These are phyloP conservation scores for Parus major DNA, from an alignment of 2,113 vertebrate species.

Conservation along the genomic window DNA sequence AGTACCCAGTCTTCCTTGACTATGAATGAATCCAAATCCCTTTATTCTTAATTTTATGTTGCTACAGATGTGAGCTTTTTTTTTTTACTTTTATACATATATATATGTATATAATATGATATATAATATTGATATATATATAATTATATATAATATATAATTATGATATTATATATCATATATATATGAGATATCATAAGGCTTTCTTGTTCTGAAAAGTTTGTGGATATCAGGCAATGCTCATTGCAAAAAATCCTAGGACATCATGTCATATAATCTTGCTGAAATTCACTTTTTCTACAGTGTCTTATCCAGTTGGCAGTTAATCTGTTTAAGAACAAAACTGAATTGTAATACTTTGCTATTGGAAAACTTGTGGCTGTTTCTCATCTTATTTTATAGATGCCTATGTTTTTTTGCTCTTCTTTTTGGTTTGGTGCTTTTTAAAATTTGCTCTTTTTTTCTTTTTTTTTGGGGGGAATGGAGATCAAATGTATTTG, in stretches of 20 bases:
- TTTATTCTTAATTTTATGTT: not conserved
- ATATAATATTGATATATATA: too few relatives aligned
- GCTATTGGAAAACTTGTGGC: not conserved
- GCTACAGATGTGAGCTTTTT: not conserved
- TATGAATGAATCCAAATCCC: not conserved
- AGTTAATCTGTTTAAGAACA: not conserved
- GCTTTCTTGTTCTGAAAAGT: not conserved
- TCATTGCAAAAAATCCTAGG: not conserved
- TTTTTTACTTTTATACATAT: not conserved
- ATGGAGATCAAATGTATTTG: not conserved
- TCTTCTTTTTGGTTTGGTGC: rapidly evolving
- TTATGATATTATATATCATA: too few relatives aligned
- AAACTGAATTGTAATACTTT: not conserved
- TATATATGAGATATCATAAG: not conserved
- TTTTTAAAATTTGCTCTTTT: not conserved
- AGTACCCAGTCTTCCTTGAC: not conserved
- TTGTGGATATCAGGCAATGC: not conserved
- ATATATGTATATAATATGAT: too few relatives aligned
- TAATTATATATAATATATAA: too few relatives aligned
- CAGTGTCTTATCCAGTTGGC: not conserved
- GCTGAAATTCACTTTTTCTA: not conserved
- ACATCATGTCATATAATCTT: not conserved
- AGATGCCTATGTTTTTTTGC: rapidly evolving
- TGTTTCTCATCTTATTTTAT: not conserved
- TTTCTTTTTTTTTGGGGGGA: not conserved